Percentiles rank a stretch among this genome's conserved stretches.
These are phyloP conservation scores for Akabosia matsudoensis DNA, from an alignment of 1,140 invertebrate genomes.

Conservation along the genomic window DNA sequence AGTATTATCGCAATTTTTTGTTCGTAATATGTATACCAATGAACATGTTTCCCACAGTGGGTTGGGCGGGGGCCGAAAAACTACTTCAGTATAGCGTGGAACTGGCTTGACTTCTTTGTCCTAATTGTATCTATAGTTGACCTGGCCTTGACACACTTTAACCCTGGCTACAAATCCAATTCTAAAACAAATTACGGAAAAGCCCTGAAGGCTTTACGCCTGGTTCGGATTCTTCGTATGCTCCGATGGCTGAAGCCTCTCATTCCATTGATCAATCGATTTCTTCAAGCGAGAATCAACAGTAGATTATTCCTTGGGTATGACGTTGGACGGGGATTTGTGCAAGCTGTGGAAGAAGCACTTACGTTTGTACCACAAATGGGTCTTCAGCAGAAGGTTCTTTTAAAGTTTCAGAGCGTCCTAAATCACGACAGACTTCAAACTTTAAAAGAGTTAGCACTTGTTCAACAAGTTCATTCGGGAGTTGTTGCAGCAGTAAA, in stretches of 20 bases:
- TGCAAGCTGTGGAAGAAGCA: constrained; percentile 5
- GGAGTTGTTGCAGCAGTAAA: constrained; percentile 53
- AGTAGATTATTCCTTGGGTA: constrained; percentile 5
- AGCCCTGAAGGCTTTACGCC: neutral
- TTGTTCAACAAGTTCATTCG: constrained; percentile 49
- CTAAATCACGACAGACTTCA: neutral
- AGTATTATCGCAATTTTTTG: no score
- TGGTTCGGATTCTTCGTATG: constrained; percentile 2
- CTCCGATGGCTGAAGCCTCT: neutral
- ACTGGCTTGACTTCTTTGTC: constrained; percentile 13
- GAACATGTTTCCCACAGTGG: no score
- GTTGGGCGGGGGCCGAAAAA: constrained; percentile 16
- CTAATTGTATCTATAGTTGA: neutral
- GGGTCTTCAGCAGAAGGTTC: neutral
- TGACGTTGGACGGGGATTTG: constrained; percentile 10
- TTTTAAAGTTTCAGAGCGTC: constrained; percentile 4
- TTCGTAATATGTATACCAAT: no score
- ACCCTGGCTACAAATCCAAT: neutral
- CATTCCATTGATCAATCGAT: neutral
- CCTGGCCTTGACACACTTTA: no score
- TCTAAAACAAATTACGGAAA: neutral
- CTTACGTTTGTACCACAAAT: constrained; percentile 10
- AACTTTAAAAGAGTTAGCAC: neutral
- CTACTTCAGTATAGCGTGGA: constrained; percentile 17
- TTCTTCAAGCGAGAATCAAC: neutral